phyloP scores from a whole-genome alignment of 1,140 invertebrate genomes.

The Macrostomum lignano region DNA sequence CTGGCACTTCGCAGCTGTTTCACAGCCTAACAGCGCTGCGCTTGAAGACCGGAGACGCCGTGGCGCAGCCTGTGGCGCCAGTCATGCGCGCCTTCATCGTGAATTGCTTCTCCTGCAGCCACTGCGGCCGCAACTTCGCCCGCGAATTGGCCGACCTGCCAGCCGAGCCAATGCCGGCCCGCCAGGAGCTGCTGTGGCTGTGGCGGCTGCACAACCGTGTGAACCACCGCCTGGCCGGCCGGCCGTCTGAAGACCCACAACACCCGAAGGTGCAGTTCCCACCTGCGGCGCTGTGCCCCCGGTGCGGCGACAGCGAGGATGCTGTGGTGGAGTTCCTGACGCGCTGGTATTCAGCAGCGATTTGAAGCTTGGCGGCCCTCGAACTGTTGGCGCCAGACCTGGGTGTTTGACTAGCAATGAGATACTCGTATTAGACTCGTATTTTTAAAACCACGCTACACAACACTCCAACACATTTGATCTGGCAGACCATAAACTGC shows the following conservation, averaged over 20 bases:
- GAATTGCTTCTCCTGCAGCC: slow-evolving; percentile 67
- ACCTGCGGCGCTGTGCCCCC: slow-evolving; percentile 35
- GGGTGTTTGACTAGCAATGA: too few relatives aligned
- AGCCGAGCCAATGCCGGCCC: slow-evolving; percentile 36
- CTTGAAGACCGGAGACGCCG: too few relatives aligned
- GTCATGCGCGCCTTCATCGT: slow-evolving; percentile 62
- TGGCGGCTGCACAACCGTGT: slow-evolving; percentile 80
- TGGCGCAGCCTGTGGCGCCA: slow-evolving; percentile 35
- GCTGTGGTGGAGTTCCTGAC: too few relatives aligned
- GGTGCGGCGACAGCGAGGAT: slow-evolving; percentile 33
- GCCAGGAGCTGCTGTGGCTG: slow-evolving; percentile 59
- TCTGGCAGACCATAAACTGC: too few relatives aligned
- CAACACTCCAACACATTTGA: too few relatives aligned
- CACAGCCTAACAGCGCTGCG: slow-evolving; percentile 48
- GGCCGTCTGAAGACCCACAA: slow-evolving; percentile 57
- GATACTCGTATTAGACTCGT: too few relatives aligned
- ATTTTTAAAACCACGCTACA: too few relatives aligned
- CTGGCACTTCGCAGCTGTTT: too few relatives aligned
- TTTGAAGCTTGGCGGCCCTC: too few relatives aligned
- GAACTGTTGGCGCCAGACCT: too few relatives aligned
- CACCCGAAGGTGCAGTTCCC: slow-evolving; percentile 75
- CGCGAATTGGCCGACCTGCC: slow-evolving; percentile 35
- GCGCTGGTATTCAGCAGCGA: too few relatives aligned
- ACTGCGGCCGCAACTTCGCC: slow-evolving; percentile 58
- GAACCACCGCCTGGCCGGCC: slow-evolving; percentile 52